Base-by-base conservation (phyloP, 2,113 vertebrate genomes). In the Actenoides hombroni region DNA sequence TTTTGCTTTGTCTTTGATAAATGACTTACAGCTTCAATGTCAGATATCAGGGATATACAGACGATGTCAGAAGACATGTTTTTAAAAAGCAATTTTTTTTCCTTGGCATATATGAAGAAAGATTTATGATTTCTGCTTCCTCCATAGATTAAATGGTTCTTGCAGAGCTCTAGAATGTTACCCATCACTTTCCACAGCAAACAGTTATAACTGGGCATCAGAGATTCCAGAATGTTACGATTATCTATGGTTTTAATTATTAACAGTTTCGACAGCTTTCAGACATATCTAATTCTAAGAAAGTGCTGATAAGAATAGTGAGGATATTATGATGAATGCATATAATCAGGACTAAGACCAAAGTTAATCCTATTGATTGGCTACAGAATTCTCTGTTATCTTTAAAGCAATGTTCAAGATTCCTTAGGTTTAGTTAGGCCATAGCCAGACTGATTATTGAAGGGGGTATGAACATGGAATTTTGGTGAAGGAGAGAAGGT, bases 111-210 rank as follows among this genome's bases (percentile, higher is more conserved):
- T 71, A 91, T 79, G 56, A 91, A 68, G 60, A 84, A 94, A 91
- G 77, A 95, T 95, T 94, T 86, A 92, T 78, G n/a, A 68, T 89
- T 92, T 91, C 49, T 88, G 24, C 86, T 90, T 88, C 37, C 24
- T 93, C 44, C 4, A 4, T 10, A 90, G 83, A 80, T 40, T 3
- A 88, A 93, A 83, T 54, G 1, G 64, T 90, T 85, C 63, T 90
- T 80, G 29, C 67, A 92, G 75, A 80, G 13, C n/a, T 73, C 8
- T 17, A 53, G 39, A 29, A 26, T 26, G 63, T 59, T 86, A 77
- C 21, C 40, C 33, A 54, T 21, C 29, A 57, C 20, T 53, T 81
- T 39, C 23, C 59, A 53, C 60, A 63, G 69, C 77, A 90, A 92
- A 87, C 12, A 4, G 17, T 44, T 25, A 11, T 54, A 83, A 86